phyloP scores from a whole-genome alignment of 2,113 vertebrate genomes.

The Ornithorhynchus anatinus region DNA sequence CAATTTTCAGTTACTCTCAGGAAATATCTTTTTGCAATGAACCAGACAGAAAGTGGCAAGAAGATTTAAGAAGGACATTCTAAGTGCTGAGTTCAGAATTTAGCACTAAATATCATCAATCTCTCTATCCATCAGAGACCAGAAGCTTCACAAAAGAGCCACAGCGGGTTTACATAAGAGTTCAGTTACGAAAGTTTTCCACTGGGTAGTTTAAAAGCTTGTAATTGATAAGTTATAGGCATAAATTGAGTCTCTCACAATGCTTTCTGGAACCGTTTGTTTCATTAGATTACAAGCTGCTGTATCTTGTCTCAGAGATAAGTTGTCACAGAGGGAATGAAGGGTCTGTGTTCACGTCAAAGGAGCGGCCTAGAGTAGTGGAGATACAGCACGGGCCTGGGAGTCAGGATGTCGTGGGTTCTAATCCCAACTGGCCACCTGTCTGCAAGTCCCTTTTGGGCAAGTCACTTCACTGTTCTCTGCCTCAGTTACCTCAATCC shows the following conservation, averaged over 20 bases:
- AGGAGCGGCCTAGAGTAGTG: too few species aligned
- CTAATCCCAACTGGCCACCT: too few species aligned
- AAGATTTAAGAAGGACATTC: slow-evolving; percentile 57
- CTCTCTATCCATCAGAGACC: slow-evolving; percentile 29
- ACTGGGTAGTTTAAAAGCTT: not conserved
- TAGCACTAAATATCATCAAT: slow-evolving; percentile 49
- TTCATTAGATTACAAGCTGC: slow-evolving; percentile 15
- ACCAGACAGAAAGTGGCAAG: slow-evolving; percentile 52
- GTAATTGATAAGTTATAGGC: slow-evolving; percentile 9
- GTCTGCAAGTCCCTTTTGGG: too few species aligned
- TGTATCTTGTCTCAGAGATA: too few species aligned
- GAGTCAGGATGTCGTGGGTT: too few species aligned
- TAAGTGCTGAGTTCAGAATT: slow-evolving; percentile 46
- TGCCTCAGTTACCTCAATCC: too few species aligned
- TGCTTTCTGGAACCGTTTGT: not conserved
- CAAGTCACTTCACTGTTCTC: too few species aligned
- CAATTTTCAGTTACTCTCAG: slow-evolving; percentile 61
- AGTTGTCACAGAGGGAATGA: too few species aligned
- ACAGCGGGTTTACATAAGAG: slow-evolving; percentile 28
- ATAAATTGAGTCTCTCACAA: not conserved
- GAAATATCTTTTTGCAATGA: slow-evolving; percentile 57
- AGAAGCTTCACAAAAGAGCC: slow-evolving; percentile 31
- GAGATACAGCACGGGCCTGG: too few species aligned
- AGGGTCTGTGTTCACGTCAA: too few species aligned
- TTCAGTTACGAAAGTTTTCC: not conserved